Percentiles rank a stretch among this genome's conserved stretches.
These are phyloP conservation scores for Pungitius pungitius DNA, from an alignment of 2,113 vertebrate species.

Conservation along the genomic window DNA sequence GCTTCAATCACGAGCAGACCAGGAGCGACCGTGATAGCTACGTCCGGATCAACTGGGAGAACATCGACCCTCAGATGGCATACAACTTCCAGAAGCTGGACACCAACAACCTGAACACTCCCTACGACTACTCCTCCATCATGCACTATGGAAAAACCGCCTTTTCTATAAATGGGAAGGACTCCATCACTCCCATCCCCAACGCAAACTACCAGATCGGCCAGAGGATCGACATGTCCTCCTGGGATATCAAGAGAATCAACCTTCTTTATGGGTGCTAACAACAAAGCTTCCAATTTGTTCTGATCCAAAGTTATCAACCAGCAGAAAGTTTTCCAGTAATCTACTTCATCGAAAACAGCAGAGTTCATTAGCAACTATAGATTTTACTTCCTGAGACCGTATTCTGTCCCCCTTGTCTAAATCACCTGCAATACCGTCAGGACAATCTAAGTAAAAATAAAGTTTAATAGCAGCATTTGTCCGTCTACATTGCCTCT, in stretches of 20 bases:
- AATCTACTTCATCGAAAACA: background rate
- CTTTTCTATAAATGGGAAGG: slow-evolving; percentile 22
- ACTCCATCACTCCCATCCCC: slow-evolving; percentile 48
- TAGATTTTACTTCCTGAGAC: too few relatives aligned
- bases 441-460: too few relatives aligned
- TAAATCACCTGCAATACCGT: too few relatives aligned
- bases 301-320: background rate
- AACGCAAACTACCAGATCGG: too few relatives aligned
- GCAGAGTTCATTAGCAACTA: too few relatives aligned
- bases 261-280: background rate
- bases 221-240: too few relatives aligned
- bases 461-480: too few relatives aligned
- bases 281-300: background rate
- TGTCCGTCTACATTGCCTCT: too few relatives aligned
- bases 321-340: background rate
- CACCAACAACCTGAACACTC: slow-evolving; percentile 52
- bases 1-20: slow-evolving; percentile 47
- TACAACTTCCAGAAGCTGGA: slow-evolving; percentile 33
- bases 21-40: slow-evolving; percentile 37
- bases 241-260: too few relatives aligned
- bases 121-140: slow-evolving; percentile 55
- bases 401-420: too few relatives aligned
- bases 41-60: slow-evolving; percentile 51
- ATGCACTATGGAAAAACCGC: slow-evolving; percentile 55
- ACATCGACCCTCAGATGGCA: slow-evolving; percentile 32